Evolutionary conservation across 2,888 invertebrate species (phyloP), one percentile per base, ranked within the genome.

Genomic region (Endomychus coccineus): DNA sequence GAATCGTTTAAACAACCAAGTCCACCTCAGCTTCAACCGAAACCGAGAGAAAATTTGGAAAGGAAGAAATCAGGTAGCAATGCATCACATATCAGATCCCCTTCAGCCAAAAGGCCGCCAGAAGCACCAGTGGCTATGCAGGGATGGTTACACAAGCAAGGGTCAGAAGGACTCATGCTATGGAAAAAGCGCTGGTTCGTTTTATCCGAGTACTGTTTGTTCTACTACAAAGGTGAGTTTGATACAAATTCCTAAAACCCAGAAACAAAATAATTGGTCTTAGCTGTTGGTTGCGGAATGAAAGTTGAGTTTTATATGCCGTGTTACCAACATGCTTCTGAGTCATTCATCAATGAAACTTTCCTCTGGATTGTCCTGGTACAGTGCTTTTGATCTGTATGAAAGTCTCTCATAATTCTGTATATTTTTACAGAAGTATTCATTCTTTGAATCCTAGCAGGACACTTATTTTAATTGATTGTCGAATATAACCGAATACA

Each of bases 171-270:
- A 4, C 71, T 94, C 2, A 92, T 90, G 75, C 78, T 90, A 24
- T 94, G 94, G 92, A 84, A 91, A 61, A 89, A 87, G 61, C 76
- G 92, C 41, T 94, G 92, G 92, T 92, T 90, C 69, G 92, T 94
- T 23, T 71, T 94, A 36, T 86, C 90, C 16, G 91, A 94, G 62
- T 92, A 88, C 65, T 91, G 91, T 59, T 74, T 94, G 43, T 94
- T 90, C 69, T 91, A 92, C 61, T 94, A 94, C 66, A 92, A 94
- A 76, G 83, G 87, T 88, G 63, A 70, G 71, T 66, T 38, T 35
- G 7, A 11, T n/a, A 10, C 17, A 32, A n/a, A 5, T 16, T 27
- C 13, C 11, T 10, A 21, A 24, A 24, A 16, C 13, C 12, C 12
- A 24, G 9, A 9, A 24, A 21, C 21, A 19, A 19, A 19, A n/a